Evolutionary conservation across 2,113 vertebrate genomes (phyloP).

Genomic region (Burhinus bistriatus): DNA sequence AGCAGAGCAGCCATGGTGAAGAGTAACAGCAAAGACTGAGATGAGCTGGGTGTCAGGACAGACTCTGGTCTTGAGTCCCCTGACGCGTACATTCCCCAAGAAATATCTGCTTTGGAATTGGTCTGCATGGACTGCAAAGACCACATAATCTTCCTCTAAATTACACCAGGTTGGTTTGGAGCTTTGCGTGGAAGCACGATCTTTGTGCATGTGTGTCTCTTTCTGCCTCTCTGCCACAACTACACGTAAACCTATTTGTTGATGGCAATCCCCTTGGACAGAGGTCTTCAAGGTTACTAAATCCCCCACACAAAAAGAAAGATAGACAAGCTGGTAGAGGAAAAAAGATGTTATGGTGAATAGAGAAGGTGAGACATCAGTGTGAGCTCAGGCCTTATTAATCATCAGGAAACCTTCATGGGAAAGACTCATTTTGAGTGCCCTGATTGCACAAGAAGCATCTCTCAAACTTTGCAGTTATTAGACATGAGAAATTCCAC

Average conservation of each 20-base stretch:
- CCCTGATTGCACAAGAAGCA: neutral
- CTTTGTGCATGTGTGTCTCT: rapidly evolving
- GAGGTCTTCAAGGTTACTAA: neutral
- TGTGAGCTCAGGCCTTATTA: neutral
- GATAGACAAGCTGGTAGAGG: neutral
- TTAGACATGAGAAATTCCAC: neutral
- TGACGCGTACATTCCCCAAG: neutral
- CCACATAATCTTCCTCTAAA: neutral
- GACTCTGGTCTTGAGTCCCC: neutral
- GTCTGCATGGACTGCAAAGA: neutral
- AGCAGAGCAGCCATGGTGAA: neutral
- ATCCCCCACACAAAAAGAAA: neutral
- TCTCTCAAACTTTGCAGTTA: neutral
- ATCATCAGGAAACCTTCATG: neutral
- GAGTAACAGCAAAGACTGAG: neutral
- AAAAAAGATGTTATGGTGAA: neutral
- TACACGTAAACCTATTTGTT: neutral
- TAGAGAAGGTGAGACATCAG: neutral
- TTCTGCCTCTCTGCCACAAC: neutral
- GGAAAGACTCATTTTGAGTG: neutral
- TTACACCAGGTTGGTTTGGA: neutral
- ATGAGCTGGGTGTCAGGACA: neutral
- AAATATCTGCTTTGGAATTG: neutral
- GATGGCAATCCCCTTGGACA: neutral
- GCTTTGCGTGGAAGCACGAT: neutral